Conservation (phyloP, 2,113 vertebrate species). For the Maccullochella peelii region DNA sequence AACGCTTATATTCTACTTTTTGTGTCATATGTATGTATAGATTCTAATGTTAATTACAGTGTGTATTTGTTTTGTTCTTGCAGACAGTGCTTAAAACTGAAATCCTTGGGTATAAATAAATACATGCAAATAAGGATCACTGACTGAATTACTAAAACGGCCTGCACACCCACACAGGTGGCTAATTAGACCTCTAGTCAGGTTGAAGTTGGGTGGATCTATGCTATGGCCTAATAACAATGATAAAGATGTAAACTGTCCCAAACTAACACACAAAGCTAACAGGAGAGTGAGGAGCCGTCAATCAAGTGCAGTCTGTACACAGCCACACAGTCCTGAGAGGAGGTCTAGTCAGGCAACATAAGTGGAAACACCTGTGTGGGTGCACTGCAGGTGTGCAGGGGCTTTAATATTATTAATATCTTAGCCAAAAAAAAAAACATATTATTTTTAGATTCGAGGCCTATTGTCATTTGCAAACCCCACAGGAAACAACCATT, state of each 20-base stretch:
- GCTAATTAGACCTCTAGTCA: background rate
- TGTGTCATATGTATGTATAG: background rate
- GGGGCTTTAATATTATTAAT: background rate
- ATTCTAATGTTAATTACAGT: background rate
- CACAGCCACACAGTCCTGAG: background rate
- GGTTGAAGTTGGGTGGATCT: background rate
- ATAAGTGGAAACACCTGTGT: background rate
- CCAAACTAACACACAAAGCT: background rate
- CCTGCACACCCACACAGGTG: background rate
- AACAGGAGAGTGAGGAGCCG: background rate
- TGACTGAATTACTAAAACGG: background rate
- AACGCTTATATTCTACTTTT: background rate
- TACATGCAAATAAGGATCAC: background rate
- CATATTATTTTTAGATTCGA: conserved; percentile 3
- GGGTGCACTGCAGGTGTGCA: background rate
- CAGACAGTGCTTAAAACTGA: background rate
- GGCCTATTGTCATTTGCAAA: background rate
- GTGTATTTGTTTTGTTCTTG: too few species aligned
- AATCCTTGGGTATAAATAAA: background rate
- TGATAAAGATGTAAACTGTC: background rate
- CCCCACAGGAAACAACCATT: conserved; percentile 29
- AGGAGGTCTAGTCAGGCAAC: background rate
- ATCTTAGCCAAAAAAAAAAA: background rate
- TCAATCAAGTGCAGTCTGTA: background rate
- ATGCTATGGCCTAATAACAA: background rate